Evolutionary conservation across 1,140 invertebrate genomes (phyloP).

Genomic region (Drosophila cardini): DNA sequence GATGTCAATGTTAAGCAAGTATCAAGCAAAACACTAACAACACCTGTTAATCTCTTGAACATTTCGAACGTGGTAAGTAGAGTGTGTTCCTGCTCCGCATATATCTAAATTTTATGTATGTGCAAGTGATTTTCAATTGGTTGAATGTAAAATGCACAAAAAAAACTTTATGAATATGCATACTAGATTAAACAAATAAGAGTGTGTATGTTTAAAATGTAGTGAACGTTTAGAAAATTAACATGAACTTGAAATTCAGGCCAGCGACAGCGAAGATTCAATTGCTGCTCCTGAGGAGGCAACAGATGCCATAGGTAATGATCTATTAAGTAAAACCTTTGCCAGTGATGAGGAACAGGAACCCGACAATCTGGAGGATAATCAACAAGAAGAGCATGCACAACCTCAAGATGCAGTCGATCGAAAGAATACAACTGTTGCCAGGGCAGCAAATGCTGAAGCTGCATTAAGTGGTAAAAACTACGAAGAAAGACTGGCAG

Average conservation of each 20-base stretch:
- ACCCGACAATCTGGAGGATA: not conserved
- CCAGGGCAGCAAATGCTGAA: slow-evolving; percentile 40
- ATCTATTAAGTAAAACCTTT: slow-evolving; percentile 58
- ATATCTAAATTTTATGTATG: slow-evolving; percentile 11
- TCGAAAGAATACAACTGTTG: not conserved
- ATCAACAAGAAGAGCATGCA: not conserved
- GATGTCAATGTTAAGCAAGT: slow-evolving; percentile 72
- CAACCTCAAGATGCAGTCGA: slow-evolving; percentile 5
- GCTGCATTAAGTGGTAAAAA: slow-evolving; percentile 75
- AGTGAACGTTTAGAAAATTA: slow-evolving; percentile 49
- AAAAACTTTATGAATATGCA: not conserved
- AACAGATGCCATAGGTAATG: slow-evolving; percentile 60
- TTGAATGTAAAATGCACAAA: slow-evolving; percentile 39
- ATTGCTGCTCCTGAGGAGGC: slow-evolving; percentile 44
- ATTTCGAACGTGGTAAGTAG: slow-evolving; percentile 74
- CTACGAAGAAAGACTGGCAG: slow-evolving; percentile 82
- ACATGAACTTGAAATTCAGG: slow-evolving; percentile 78
- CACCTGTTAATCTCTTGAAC: slow-evolving; percentile 79
- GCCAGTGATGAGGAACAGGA: slow-evolving; percentile 15
- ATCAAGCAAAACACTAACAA: slow-evolving; percentile 80
- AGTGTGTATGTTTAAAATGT: slow-evolving; percentile 9
- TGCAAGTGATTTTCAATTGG: slow-evolving; percentile 37
- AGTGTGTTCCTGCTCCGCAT: slow-evolving; percentile 35
- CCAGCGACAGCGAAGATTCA: slow-evolving; percentile 79
- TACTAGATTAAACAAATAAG: not conserved